phyloP scores from a whole-genome alignment of 2,888 invertebrate species.

The Parnassius glacialis region DNA sequence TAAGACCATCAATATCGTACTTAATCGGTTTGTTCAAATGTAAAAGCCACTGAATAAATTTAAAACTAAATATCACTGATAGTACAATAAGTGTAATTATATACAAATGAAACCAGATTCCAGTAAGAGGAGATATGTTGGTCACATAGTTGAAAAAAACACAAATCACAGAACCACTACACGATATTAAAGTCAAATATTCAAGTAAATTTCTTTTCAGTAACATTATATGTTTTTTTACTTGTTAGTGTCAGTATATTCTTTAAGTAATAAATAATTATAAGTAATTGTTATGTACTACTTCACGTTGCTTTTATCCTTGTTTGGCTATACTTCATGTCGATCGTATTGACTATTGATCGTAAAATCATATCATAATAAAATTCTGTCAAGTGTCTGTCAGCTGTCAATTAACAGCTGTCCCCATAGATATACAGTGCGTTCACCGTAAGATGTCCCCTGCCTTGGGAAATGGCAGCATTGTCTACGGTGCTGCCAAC shows the following conservation, averaged over 20 bases:
- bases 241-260: background rate
- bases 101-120: conserved; percentile 70
- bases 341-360: too few species aligned
- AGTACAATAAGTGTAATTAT: conserved; percentile 59
- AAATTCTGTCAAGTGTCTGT: too few species aligned
- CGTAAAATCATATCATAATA: too few species aligned
- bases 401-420: too few species aligned
- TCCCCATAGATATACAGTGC: too few species aligned
- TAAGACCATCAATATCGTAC: conserved; percentile 57
- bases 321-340: too few species aligned
- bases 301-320: too few species aligned
- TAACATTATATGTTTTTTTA: conserved; percentile 47
- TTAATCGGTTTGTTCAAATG: conserved; percentile 75
- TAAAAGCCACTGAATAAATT: conserved; percentile 76
- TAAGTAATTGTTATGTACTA: too few species aligned
- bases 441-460: too few species aligned
- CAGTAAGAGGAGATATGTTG: conserved; percentile 64
- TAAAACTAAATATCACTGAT: conserved; percentile 73
- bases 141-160: conserved; percentile 60
- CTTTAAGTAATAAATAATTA: too few species aligned
- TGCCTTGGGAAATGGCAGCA: too few species aligned
- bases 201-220: conserved; percentile 64
- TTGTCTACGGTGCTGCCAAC: too few species aligned
- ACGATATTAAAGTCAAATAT: conserved; percentile 53
- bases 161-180: conserved; percentile 52